Percentiles rank a stretch among this genome's conserved stretches.
phyloP scores from a whole-genome alignment of 1,140 invertebrate genomes.

The Neodiprion fabricii region DNA sequence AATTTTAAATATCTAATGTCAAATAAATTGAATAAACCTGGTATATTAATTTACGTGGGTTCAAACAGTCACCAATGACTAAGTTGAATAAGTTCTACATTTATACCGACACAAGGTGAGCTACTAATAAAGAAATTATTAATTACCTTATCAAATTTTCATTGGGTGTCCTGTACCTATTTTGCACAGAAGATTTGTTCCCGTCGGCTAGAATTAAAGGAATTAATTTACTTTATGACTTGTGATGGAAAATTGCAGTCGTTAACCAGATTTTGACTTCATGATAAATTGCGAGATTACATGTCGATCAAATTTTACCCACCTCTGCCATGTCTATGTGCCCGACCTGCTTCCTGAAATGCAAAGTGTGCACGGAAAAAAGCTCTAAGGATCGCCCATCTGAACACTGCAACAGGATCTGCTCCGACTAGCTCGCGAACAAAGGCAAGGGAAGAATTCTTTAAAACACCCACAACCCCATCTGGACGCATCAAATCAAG shows the following conservation, averaged over 20 bases:
- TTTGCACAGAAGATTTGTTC: conserved; percentile 64
- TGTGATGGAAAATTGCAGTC: conserved; percentile 1
- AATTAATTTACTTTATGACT: conserved; percentile 13
- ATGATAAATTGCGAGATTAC: conserved; percentile 29
- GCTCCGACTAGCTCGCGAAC: conserved; percentile 92
- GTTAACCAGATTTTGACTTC: conserved; percentile 11
- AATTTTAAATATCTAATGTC: neutral
- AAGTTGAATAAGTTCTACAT: neutral
- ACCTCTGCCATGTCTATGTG: conserved; percentile 72
- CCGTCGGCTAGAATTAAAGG: conserved; percentile 61
- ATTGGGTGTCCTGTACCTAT: conserved; percentile 73
- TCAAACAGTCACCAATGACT: neutral
- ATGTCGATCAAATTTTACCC: conserved; percentile 26
- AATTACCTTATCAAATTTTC: conserved; percentile 74
- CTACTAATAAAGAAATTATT: conserved; percentile 6
- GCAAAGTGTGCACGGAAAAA: conserved; percentile 93
- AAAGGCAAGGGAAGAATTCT: conserved; percentile 91
- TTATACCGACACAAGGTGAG: neutral
- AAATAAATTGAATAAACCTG: neutral
- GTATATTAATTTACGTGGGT: neutral
- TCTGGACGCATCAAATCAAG: conserved; percentile 93
- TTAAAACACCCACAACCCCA: conserved; percentile 86
- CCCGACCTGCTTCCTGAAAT: conserved; percentile 84
- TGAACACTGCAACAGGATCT: conserved; percentile 93
- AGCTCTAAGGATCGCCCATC: conserved; percentile 92